These are phyloP conservation scores for Falco rusticolus DNA, from an alignment of 2,797 vertebrate genomes.

Conservation along the genomic window DNA sequence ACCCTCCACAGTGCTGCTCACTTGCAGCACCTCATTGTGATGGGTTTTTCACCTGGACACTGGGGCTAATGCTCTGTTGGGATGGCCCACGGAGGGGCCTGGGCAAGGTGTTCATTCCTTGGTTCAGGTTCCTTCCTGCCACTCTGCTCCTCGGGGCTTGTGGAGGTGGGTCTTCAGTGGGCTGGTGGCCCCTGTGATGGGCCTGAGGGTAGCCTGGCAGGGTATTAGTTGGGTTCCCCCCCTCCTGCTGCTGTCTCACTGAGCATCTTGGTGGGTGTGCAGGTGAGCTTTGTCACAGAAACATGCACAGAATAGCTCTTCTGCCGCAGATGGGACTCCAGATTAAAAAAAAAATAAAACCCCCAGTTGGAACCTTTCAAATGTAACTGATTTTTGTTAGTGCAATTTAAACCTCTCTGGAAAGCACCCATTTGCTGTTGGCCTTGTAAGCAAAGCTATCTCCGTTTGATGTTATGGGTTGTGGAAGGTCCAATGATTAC, in stretches of 20 bases:
- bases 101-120: not conserved
- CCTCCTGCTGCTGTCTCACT: not conserved
- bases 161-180: not conserved
- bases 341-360: not conserved
- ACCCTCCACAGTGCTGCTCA: not conserved
- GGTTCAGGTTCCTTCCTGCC: not conserved
- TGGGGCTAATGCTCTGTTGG: not conserved
- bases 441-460: not conserved
- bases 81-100: not conserved
- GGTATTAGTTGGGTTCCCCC: not conserved
- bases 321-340: not conserved
- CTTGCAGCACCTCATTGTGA: rapidly evolving
- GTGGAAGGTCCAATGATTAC: not conserved
- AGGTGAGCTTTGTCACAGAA: not conserved
- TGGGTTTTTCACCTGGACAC: not conserved
- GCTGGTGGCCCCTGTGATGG: no score
- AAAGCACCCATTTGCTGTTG: not conserved
- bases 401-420: not conserved
- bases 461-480: not conserved
- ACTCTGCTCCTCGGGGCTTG: not conserved
- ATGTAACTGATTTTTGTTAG: not conserved
- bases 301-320: not conserved
- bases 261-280: not conserved
- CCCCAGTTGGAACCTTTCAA: not conserved
- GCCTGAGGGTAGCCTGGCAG: not conserved